Conservation (phyloP, 2,113 vertebrate genomes). For the Limnothrissa miodon region DNA sequence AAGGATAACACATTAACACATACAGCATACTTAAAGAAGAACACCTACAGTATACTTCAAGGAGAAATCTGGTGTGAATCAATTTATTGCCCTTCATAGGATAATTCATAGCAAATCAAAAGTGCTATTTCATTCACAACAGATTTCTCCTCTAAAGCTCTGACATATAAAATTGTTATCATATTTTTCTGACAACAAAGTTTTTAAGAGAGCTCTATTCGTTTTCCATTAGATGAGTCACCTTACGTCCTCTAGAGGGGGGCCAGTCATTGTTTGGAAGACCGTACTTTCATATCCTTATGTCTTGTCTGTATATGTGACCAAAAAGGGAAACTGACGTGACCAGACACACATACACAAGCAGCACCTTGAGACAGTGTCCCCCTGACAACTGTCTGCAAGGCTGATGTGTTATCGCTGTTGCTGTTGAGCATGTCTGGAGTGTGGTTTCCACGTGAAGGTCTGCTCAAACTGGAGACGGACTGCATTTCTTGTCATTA, state of each 20-base stretch:
- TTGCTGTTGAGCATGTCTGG: background rate
- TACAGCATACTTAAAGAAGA: no score
- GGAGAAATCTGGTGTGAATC: no score
- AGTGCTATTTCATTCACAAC: no score
- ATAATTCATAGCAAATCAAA: no score
- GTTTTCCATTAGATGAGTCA: background rate
- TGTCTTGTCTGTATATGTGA: background rate
- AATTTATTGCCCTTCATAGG: no score
- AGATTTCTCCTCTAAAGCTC: no score
- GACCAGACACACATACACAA: background rate
- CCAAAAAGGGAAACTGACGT: slow-evolving; percentile 11
- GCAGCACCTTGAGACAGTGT: background rate
- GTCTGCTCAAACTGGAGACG: background rate
- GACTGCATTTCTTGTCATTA: background rate
- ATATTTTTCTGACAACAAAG: background rate
- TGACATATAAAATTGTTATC: background rate
- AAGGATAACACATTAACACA: no score
- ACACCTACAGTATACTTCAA: no score
- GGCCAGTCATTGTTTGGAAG: background rate
- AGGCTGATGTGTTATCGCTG: background rate
- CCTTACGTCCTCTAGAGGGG: slow-evolving; percentile 1
- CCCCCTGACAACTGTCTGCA: background rate
- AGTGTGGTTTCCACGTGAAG: background rate
- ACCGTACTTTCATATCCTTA: background rate
- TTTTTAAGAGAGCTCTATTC: background rate